Percentiles rank a stretch among this genome's conserved stretches.
Conservation (phyloP, 2,113 vertebrate species). For the Cheilinus undulatus region DNA sequence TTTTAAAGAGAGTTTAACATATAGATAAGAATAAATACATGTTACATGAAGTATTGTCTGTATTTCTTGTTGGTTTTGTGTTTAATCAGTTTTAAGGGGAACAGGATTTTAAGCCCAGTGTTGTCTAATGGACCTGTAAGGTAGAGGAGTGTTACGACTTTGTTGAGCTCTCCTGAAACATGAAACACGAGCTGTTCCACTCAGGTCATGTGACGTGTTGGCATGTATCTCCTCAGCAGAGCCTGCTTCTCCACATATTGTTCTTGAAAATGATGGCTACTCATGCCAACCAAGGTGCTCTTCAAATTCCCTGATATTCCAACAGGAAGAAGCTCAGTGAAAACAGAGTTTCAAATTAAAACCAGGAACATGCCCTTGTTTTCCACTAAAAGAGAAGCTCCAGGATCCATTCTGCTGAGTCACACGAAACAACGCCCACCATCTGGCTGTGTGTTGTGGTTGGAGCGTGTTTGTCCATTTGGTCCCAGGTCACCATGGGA, state of each 20-base stretch:
- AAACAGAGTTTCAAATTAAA: conserved; percentile 8
- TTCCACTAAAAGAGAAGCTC: neutral
- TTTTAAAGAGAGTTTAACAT: neutral
- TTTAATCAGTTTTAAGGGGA: neutral
- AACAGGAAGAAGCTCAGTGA: neutral
- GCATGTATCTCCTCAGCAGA: conserved; percentile 42
- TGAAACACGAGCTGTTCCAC: conserved; percentile 56
- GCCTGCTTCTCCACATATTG: conserved; percentile 25
- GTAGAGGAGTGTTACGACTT: conserved; percentile 42
- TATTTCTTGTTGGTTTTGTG: neutral
- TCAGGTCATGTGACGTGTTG: conserved; percentile 51
- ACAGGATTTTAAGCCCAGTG: too few relatives aligned
- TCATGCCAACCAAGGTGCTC: conserved; percentile 17
- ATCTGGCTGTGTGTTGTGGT: conserved; percentile 55
- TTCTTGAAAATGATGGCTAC: conserved; percentile 21
- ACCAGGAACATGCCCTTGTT: neutral
- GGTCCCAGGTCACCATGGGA: conserved; percentile 61
- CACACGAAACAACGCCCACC: conserved; percentile 34
- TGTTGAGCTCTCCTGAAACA: conserved; percentile 50
- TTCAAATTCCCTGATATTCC: conserved; percentile 26
- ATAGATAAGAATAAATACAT: too few relatives aligned
- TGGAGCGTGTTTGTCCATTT: conserved; percentile 52
- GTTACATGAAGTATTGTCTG: neutral
- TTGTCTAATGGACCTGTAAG: conserved; percentile 31
- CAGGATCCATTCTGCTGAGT: conserved; percentile 24